Evolutionary conservation across 2,888 invertebrate genomes (phyloP).

Genomic region (Nyleta sp.): DNA sequence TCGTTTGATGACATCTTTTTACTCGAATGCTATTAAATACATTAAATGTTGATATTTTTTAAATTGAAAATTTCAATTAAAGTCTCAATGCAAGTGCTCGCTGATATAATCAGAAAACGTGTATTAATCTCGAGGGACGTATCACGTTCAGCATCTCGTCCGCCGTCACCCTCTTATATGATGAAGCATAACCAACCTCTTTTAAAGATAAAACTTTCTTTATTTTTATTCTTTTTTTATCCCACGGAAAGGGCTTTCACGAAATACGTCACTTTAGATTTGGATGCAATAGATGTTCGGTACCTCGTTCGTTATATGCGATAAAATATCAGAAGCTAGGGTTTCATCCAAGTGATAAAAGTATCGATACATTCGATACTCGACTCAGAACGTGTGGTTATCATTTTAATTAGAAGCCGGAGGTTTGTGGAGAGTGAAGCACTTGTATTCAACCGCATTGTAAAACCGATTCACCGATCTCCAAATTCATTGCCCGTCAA

Average conservation of each 20-base stretch:
- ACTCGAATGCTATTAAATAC: neutral
- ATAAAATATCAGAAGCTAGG: conserved; percentile 46
- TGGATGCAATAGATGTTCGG: conserved; percentile 39
- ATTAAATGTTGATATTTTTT: neutral
- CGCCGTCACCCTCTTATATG: conserved; percentile 30
- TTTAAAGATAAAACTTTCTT: conserved; percentile 37
- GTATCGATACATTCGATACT: conserved; percentile 53
- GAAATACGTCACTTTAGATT: conserved; percentile 49
- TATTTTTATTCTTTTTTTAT: conserved; percentile 35
- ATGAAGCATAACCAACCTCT: conserved; percentile 50
- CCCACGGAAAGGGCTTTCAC: conserved; percentile 27
- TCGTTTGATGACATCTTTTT: too few species aligned
- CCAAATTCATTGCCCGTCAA: conserved; percentile 14
- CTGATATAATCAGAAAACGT: conserved; percentile 34
- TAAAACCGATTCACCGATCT: conserved; percentile 1
- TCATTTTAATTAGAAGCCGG: conserved; percentile 54
- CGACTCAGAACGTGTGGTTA: conserved; percentile 37
- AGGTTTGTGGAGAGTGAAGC: conserved; percentile 24
- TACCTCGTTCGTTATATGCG: conserved; percentile 40
- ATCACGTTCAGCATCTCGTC: conserved; percentile 35
- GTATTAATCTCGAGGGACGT: conserved; percentile 32
- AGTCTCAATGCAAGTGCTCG: conserved; percentile 2
- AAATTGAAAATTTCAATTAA: conserved; percentile 24
- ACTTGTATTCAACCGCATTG: conserved; percentile 15
- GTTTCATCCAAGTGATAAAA: conserved; percentile 48